Percentiles rank a stretch among this genome's conserved stretches.
phyloP scores from a whole-genome alignment of 2,113 vertebrate genomes.

The Monarcha castaneiventris region DNA sequence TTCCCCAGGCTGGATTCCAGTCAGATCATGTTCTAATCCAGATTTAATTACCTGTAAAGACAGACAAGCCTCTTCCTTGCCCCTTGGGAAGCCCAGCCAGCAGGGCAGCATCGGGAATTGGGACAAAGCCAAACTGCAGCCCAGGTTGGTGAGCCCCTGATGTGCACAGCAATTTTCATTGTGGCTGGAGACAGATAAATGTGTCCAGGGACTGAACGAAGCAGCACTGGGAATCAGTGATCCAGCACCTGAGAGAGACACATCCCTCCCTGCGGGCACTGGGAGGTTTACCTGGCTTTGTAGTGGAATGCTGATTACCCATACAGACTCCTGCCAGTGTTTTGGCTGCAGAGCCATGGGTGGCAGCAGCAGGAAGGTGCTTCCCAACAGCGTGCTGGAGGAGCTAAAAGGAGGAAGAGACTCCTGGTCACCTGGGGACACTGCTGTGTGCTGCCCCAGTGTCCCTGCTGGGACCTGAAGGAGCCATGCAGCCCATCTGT shows the following conservation, averaged over 20 bases:
- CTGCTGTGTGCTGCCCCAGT: background rate
- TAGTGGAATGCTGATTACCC: background rate
- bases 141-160: background rate
- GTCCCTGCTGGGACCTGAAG: background rate
- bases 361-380: background rate
- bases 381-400: background rate
- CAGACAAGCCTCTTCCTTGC: conserved; percentile 9
- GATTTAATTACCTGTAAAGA: conserved; percentile 48
- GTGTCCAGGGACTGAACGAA: background rate
- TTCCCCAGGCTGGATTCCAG: background rate
- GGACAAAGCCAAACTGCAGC: conserved; percentile 3
- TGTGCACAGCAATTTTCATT: background rate
- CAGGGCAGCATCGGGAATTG: background rate
- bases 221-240: background rate
- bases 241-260: background rate
- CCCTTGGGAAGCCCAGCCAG: background rate
- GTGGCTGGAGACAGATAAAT: background rate
- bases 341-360: background rate
- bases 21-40: background rate
- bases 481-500: background rate
- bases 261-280: rapidly evolving
- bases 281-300: background rate
- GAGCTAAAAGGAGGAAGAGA: background rate
- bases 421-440: background rate
- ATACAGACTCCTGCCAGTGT: background rate